Evolutionary conservation across 2,888 invertebrate genomes (phyloP).

Genomic region (Eristalis arbustorum): DNA sequence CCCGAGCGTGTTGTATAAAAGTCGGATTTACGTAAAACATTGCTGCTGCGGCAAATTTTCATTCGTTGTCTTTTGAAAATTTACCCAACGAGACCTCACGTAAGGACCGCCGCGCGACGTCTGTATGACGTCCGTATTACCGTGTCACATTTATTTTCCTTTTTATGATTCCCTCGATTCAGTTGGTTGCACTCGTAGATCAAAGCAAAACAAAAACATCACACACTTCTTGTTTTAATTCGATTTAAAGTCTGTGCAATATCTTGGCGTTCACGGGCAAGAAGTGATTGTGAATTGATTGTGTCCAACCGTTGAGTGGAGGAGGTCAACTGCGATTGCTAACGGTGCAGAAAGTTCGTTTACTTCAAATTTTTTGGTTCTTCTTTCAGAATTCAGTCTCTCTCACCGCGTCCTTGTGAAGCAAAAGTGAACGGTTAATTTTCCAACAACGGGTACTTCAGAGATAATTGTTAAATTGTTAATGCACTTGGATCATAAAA

Average conservation of each 20-base stretch:
- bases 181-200: background rate
- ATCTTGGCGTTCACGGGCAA: too few species aligned
- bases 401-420: background rate
- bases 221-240: background rate
- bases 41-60: background rate
- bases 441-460: constrained; percentile 79
- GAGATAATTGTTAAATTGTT: constrained; percentile 79
- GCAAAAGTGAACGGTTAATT: constrained; percentile 56
- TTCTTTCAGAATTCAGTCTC: background rate
- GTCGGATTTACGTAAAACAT: constrained; percentile 55
- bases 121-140: constrained; percentile 20
- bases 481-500: constrained; percentile 79
- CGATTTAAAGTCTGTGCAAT: background rate
- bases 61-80: constrained; percentile 8
- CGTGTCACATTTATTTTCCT: background rate
- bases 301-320: too few species aligned
- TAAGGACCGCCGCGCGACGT: constrained; percentile 33
- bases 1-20: constrained; percentile 45
- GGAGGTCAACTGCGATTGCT: too few species aligned
- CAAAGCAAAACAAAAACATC: background rate
- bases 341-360: background rate
- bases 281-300: too few species aligned
- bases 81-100: constrained; percentile 48
- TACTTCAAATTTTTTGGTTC: background rate
- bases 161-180: background rate